Evolutionary conservation across 2,113 vertebrate species (phyloP).

Genomic region (Syngnathoides biaculeatus): DNA sequence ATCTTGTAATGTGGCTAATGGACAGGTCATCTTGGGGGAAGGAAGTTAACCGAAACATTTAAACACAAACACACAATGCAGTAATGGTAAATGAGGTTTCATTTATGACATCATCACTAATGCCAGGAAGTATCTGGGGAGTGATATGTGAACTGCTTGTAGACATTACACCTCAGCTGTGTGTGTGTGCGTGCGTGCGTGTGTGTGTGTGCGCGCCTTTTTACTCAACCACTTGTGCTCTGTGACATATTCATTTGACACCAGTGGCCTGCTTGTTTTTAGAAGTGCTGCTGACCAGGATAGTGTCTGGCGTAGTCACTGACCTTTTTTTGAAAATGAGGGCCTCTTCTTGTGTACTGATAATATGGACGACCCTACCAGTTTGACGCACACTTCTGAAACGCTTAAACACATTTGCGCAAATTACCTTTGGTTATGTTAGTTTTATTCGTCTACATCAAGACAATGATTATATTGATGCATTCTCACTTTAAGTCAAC

Average conservation of each 20-base stretch:
- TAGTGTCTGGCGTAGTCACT: conserved; percentile 16
- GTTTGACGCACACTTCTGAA: neutral
- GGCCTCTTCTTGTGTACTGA: neutral
- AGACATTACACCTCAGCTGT: neutral
- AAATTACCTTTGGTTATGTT: neutral
- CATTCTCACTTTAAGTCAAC: neutral
- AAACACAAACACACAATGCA: conserved; percentile 12
- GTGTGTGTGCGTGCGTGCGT: neutral
- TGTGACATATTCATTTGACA: neutral
- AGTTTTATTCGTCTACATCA: neutral
- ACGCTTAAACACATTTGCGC: neutral
- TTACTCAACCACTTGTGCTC: neutral
- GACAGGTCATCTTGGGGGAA: conserved; percentile 1
- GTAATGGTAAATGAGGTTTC: conserved; percentile 41
- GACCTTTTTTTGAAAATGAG: neutral
- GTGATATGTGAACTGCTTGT: conserved; percentile 10
- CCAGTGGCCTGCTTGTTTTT: conserved; percentile 21
- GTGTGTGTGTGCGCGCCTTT: too few relatives aligned
- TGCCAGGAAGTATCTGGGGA: conserved; percentile 21
- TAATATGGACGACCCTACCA: neutral
- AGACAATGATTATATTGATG: neutral
- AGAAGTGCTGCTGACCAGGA: conserved; percentile 26
- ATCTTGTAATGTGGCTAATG: conserved; percentile 12
- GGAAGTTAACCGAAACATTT: conserved; percentile 11
- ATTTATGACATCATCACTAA: conserved; percentile 43